Evolutionary conservation across 2,797 vertebrate species (phyloP), one percentile per base, ranked within the genome.

Genomic region (Sitta carolinensis): DNA sequence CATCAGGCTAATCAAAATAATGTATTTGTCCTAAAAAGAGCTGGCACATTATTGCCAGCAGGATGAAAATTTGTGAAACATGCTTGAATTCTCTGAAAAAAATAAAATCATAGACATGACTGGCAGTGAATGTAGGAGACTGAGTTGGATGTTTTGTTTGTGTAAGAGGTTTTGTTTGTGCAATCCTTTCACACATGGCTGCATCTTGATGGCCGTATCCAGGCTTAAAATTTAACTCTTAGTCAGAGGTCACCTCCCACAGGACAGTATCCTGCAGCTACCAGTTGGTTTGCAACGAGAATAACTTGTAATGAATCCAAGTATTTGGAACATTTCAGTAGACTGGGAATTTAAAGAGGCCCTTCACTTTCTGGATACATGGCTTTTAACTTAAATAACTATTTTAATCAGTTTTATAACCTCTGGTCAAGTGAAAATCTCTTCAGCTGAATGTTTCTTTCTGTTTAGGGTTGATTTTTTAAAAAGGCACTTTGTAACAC

Each of bases 1-100:
- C 86, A 94, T 51, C 43, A 73, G 29, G 47, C 55, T 90, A 92
- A 93, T 79, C 47, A 95, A 84, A 95, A 84, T 63, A 93, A 72
- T 2, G 1, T 19, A 59, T 93, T 88, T 84, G 40, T 79, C 59
- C 63, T 92, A 79, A 96, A 92, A 89, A 48, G 42, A 92, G 23
- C 55, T 84, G 87, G 72, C 84, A 94, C 45, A 70, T 93, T 89
- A 79, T 84, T 93, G 78, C 89, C 87, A 82, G 52, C 8, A 82
- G 89, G 84, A 87, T 67, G 48, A 34, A 87, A 87, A 89, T 42
- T 82, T 84, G 22, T 86, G 74, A 95, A 94, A 84, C 32, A n/a
- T 79, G 36, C 32, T 82, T 87, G 45, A 51, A 63, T 89, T 89
- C 40, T 45, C 70, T 34, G 20, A 2, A 36, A 61, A 7, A 30